phyloP scores from a whole-genome alignment of 2,113 vertebrate genomes.

The Capreolus pygargus region DNA sequence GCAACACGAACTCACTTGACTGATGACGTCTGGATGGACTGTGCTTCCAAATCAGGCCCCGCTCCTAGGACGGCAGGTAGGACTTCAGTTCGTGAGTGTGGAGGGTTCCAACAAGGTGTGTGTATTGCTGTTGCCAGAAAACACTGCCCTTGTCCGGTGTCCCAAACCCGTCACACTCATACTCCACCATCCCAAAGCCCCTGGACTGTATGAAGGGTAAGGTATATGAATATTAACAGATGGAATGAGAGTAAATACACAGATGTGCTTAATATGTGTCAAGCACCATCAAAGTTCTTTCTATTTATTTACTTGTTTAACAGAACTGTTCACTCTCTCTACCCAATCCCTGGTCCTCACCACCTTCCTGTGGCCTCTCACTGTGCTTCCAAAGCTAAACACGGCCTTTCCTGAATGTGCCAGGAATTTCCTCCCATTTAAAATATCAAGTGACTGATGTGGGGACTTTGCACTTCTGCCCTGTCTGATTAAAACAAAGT shows the following conservation, averaged over 20 bases:
- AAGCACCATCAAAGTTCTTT: background rate
- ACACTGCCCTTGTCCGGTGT: background rate
- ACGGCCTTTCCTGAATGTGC: background rate
- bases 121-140: background rate
- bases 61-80: accelerated
- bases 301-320: accelerated
- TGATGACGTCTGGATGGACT: background rate
- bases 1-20: background rate
- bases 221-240: background rate
- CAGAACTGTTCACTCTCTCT: background rate
- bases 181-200: background rate
- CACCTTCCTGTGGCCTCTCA: background rate
- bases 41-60: background rate
- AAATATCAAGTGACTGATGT: background rate
- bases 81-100: background rate
- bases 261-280: background rate
- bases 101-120: background rate
- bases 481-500: background rate
- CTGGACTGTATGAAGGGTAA: background rate
- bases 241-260: background rate
- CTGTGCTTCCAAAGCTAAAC: background rate
- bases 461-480: background rate
- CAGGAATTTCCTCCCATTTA: accelerated
- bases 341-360: background rate
- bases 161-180: background rate